Conservation (phyloP, 1,140 invertebrate species). For the Drosophila sp. region DNA sequence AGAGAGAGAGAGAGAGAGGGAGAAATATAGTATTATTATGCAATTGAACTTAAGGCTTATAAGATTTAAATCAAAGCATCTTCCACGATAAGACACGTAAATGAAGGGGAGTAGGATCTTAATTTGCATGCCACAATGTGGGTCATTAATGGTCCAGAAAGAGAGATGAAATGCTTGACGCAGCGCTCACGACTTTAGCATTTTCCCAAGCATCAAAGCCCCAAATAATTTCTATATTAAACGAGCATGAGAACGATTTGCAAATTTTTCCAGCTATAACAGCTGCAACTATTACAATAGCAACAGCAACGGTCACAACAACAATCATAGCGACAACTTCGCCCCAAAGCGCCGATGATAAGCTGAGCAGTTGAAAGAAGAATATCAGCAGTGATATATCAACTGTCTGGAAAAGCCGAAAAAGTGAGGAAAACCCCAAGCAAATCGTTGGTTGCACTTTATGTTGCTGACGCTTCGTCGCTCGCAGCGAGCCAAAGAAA, state of each 20-base stretch:
- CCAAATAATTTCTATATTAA: conserved; percentile 80
- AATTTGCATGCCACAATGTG: conserved; percentile 44
- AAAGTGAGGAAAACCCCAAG: conserved; percentile 12
- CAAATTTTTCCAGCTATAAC: conserved; percentile 53
- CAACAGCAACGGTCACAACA: background rate
- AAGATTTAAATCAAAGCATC: background rate
- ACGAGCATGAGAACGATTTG: conserved; percentile 76
- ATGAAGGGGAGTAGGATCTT: background rate
- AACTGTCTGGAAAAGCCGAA: conserved; percentile 28
- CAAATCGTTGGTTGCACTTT: conserved; percentile 40
- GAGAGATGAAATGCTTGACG: conserved; percentile 46
- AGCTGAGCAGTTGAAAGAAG: conserved; percentile 42
- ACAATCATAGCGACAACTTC: conserved; percentile 3
- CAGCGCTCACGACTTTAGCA: conserved; percentile 46
- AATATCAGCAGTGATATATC: conserved; percentile 75
- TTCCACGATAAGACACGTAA: background rate
- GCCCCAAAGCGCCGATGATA: conserved; percentile 51
- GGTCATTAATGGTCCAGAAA: conserved; percentile 42
- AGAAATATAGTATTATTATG: conserved; percentile 22
- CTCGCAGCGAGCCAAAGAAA: conserved; percentile 63
- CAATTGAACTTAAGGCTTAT: conserved; percentile 19
- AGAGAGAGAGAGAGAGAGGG: no score
- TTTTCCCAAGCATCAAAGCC: conserved; percentile 41
- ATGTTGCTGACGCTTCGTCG: conserved; percentile 64
- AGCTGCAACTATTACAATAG: no score